These are phyloP conservation scores for human (Homo sapiens) DNA, from an alignment of 2,113 vertebrate genomes.

Conservation along the genomic window DNA sequence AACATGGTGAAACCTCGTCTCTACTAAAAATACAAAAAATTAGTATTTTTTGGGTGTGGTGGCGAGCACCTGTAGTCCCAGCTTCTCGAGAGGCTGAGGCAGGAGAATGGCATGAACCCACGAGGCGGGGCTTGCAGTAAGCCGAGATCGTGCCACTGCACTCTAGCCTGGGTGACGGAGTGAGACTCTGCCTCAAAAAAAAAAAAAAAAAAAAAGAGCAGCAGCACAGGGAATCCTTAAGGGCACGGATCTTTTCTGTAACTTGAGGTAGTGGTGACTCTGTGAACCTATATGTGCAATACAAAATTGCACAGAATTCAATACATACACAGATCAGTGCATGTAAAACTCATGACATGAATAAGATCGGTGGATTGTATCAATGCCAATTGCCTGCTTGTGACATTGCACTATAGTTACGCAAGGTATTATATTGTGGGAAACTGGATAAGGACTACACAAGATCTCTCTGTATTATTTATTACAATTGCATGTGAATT, in stretches of 20 bases:
- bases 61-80: too few relatives aligned
- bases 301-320: not conserved
- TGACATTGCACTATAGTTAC: not conserved
- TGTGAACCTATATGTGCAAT: not conserved
- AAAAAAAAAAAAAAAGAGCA: not conserved
- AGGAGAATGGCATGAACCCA: too few relatives aligned
- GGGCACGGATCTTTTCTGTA: not conserved
- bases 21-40: too few relatives aligned
- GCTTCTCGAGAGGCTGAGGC: too few relatives aligned
- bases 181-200: too few relatives aligned
- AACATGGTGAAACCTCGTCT: too few relatives aligned
- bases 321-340: not conserved
- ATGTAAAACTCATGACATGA: not conserved
- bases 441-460: not conserved
- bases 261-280: not conserved
- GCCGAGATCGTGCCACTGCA: too few relatives aligned
- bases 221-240: not conserved
- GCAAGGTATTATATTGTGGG: not conserved
- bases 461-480: not conserved
- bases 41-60: too few relatives aligned
- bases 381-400: not conserved
- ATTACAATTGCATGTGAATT: not conserved
- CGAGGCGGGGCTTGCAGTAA: too few relatives aligned
- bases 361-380: not conserved
- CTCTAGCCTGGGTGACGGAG: too few relatives aligned